Conservation (phyloP, 1,140 invertebrate species). For the Mactra quadrangularis region DNA sequence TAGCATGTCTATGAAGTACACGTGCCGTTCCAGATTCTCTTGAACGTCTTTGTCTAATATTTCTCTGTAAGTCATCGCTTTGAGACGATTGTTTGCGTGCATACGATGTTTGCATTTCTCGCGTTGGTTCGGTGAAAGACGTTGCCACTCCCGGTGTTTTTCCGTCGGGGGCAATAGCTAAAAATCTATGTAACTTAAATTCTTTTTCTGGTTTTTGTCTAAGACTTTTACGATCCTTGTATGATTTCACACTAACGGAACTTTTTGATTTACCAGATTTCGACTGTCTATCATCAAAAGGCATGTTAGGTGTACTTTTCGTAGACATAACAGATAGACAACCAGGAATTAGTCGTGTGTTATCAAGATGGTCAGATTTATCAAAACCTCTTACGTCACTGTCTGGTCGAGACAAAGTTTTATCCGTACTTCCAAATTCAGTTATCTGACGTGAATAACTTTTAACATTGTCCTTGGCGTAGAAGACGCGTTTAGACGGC, state of each 20-base stretch:
- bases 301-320: constrained; percentile 59
- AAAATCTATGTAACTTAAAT: constrained; percentile 69
- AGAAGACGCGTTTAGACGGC: neutral
- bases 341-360: constrained; percentile 11
- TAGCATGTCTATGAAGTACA: constrained; percentile 54
- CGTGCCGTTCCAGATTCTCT: constrained; percentile 50
- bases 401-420: neutral
- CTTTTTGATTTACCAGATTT: constrained; percentile 6
- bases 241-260: constrained; percentile 45
- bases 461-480: constrained; percentile 12
- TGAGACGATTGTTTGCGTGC: neutral
- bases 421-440: neutral
- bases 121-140: neutral
- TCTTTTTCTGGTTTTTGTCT: constrained; percentile 61
- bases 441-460: neutral
- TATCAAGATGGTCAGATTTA: neutral
- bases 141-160: neutral
- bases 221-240: constrained; percentile 21
- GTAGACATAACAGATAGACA: constrained; percentile 61
- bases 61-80: constrained; percentile 8
- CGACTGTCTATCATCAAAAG: neutral
- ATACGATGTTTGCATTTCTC: neutral
- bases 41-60: neutral
- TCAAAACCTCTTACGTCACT: neutral
- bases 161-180: constrained; percentile 65